These are phyloP conservation scores for Actinemys pallida DNA, from an alignment of 2,113 vertebrate genomes.

Conservation along the genomic window DNA sequence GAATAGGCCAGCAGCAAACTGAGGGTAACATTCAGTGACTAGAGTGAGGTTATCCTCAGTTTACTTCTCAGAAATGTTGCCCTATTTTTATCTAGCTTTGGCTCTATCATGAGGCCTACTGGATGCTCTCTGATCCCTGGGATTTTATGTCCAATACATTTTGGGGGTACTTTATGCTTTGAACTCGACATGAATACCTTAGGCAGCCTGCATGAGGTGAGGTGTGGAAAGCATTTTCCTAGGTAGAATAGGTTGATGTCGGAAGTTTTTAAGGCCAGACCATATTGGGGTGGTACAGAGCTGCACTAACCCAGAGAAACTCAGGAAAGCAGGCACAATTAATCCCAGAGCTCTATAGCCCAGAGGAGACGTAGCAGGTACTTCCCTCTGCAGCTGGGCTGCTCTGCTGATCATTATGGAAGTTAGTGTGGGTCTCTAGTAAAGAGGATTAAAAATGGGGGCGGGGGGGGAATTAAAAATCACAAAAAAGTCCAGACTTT, in stretches of 20 bases:
- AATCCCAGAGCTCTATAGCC: neutral
- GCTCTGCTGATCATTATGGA: neutral
- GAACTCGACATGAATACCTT: fast-evolving
- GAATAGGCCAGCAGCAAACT: neutral
- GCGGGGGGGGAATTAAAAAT: neutral
- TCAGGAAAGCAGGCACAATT: neutral
- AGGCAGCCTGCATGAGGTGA: neutral
- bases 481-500: neutral
- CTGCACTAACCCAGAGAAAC: fast-evolving
- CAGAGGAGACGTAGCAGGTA: neutral
- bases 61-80: neutral
- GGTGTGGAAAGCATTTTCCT: neutral
- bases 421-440: fast-evolving
- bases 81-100: neutral
- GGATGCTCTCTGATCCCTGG: neutral
- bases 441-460: neutral
- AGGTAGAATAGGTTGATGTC: fast-evolving
- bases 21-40: neutral
- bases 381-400: neutral
- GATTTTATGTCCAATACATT: neutral
- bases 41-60: neutral
- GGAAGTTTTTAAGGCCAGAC: neutral
- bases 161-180: neutral
- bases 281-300: fast-evolving
- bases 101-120: neutral